A percentile compares a stretch with the other conserved stretches of the same genome.
phyloP scores from a whole-genome alignment of 2,797 vertebrate genomes.

The Helicolenus hilgendorfi region DNA sequence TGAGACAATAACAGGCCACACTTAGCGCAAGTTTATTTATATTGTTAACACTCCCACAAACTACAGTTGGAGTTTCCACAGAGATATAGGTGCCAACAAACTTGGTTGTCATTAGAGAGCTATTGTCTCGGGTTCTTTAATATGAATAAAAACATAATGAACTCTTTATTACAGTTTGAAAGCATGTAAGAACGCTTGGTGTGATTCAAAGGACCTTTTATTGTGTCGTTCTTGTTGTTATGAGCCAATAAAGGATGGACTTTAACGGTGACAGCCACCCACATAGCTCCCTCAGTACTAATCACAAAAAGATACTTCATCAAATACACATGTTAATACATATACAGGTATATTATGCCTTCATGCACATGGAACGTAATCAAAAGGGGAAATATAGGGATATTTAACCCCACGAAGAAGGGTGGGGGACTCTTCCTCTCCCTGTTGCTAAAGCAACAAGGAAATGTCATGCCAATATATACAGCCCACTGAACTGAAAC shows the following conservation, averaged over 20 bases:
- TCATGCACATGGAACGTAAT: background rate
- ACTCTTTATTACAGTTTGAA: background rate
- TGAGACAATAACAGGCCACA: constrained; percentile 73
- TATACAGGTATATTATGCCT: background rate
- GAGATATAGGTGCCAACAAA: constrained; percentile 63
- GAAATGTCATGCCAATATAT: constrained; percentile 43
- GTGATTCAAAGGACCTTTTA: constrained; percentile 9
- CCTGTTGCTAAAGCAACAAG: constrained; percentile 75
- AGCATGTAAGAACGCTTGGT: background rate
- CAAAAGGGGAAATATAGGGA: constrained; percentile 5
- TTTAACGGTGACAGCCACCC: constrained; percentile 19
- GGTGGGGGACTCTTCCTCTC: constrained; percentile 8
- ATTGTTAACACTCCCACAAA: constrained; percentile 83
- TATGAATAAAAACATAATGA: background rate
- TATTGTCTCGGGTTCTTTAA: constrained; percentile 10
- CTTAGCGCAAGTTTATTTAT: constrained; percentile 78
- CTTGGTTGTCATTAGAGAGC: constrained; percentile 13
- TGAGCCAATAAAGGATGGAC: constrained; percentile 18
- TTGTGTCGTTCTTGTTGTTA: constrained; percentile 13
- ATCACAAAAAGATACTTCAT: constrained; percentile 6
- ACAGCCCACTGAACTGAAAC: constrained; percentile 42
- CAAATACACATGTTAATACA: background rate
- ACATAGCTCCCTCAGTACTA: constrained; percentile 3
- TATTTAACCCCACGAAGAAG: constrained; percentile 1
- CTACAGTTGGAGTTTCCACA: constrained; percentile 72